phyloP scores from a whole-genome alignment of 2,888 invertebrate genomes.

The Autographa pulchrina region DNA sequence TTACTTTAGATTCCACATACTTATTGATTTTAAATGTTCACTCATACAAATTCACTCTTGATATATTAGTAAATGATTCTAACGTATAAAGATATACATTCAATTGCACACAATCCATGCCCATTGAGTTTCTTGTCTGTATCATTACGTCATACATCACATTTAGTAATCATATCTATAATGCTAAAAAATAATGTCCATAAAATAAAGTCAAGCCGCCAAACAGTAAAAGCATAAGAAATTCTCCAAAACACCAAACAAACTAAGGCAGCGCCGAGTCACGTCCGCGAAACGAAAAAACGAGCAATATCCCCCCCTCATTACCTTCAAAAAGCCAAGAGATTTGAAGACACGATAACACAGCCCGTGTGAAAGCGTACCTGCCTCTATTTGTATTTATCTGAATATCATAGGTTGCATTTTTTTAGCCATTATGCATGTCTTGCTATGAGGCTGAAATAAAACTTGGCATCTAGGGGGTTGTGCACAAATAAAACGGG shows the following conservation, averaged over 20 bases:
- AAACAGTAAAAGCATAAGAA: not conserved
- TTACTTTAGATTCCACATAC: too few species aligned
- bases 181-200: not conserved
- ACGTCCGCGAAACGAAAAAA: conserved; percentile 10
- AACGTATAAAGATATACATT: too few species aligned
- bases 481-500: conserved; percentile 36
- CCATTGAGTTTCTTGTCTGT: too few species aligned
- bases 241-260: conserved; percentile 5
- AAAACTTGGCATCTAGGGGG: conserved; percentile 27
- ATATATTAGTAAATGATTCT: too few species aligned
- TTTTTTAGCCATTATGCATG: conserved; percentile 41
- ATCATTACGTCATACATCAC: too few species aligned
- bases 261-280: not conserved
- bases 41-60: too few species aligned
- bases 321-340: conserved; percentile 10
- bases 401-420: conserved; percentile 20
- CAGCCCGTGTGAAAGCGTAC: not conserved
- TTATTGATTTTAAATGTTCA: too few species aligned
- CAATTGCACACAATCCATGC: too few species aligned
- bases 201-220: not conserved
- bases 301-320: conserved; percentile 13
- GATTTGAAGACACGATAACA: conserved; percentile 14
- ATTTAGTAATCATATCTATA: too few species aligned
- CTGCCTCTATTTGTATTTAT: not conserved
- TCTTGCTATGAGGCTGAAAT: conserved; percentile 23